These are phyloP conservation scores for Xenops minutus DNA, from an alignment of 2,797 vertebrate species.

Conservation along the genomic window DNA sequence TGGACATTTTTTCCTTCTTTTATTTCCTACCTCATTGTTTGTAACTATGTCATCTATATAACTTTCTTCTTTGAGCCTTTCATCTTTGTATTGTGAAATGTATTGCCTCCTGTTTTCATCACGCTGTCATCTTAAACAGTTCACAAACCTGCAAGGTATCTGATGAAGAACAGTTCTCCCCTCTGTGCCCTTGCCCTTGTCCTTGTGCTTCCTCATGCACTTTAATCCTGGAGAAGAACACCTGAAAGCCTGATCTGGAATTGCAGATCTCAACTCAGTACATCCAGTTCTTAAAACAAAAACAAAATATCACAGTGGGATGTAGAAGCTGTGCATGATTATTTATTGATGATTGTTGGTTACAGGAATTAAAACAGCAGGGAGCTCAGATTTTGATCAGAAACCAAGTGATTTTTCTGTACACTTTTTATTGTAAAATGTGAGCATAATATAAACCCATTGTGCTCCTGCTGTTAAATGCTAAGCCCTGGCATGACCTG, in stretches of 20 bases:
- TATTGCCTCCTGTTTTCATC: background rate
- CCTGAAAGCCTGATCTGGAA: background rate
- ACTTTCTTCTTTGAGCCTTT: constrained; percentile 2
- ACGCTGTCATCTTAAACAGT: background rate
- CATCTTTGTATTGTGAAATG: background rate
- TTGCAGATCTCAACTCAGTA: background rate
- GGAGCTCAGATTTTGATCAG: constrained; percentile 55
- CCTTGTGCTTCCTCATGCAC: background rate
- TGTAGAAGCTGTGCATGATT: constrained; percentile 13
- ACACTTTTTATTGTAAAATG: constrained; percentile 34
- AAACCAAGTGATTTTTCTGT: constrained; percentile 37
- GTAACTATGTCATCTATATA: background rate
- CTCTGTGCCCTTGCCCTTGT: background rate
- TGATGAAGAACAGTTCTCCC: background rate
- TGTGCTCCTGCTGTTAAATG: background rate
- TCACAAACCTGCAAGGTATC: constrained; percentile 33
- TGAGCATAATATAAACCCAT: background rate
- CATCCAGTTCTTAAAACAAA: constrained; percentile 11
- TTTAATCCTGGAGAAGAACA: background rate
- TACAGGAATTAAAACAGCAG: constrained; percentile 57
- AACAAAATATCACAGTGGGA: constrained; percentile 17
- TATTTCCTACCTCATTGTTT: constrained; percentile 1
- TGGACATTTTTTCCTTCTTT: background rate
- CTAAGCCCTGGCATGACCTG: background rate
- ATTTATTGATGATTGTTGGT: constrained; percentile 61